Base-by-base conservation (phyloP, 2,888 invertebrate genomes). In the Apamea sordens region DNA sequence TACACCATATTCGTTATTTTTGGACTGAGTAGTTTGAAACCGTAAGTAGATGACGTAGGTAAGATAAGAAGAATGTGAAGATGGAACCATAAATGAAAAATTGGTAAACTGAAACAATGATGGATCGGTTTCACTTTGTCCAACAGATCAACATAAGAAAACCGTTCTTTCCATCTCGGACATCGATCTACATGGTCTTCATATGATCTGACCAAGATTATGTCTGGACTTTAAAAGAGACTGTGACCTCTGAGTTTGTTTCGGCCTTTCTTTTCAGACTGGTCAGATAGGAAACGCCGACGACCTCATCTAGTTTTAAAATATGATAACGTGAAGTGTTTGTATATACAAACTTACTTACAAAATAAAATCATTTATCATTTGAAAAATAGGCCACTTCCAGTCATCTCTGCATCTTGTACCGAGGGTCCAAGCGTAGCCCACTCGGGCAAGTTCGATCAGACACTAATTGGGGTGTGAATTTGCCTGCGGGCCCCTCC, bases 391-490 rank as follows among this genome's bases (percentile, higher is more conserved):
- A 53, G n/a, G 79, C 41, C 83, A 41, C 28, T 76, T 89, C 88
- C 67, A 86, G 88, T 53, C 18, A 24, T 28, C 65, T n/a, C n/a
- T 78, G 79, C 6, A 77, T 87, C 79, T 59, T n/a, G 36, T 50
- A 69, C 10, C 13, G 71, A 88, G 88, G 86, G 86, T 86, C 83
- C 86, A 78, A 82, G 78, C 81, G 85, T 73, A 78, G 80, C 82
- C 79, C 63, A 76, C 81, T 86, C 67, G 84, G 84, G 82, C 88
- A 84, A 88, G 90, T 92, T 92, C 91, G 93, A 93, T 93, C 92
- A 90, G 90, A 88, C 87, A 84, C 91, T 94, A 94, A 94, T 94
- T 93, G 94, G 93, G 92, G 93, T 93, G 93, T 90, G 92, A 94
- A 93, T 93, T 93, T 90, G 92, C 91, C 91, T 89, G 90, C 85